Base-by-base conservation (phyloP, 2,113 vertebrate genomes). In the Notarius lentiginosus region DNA sequence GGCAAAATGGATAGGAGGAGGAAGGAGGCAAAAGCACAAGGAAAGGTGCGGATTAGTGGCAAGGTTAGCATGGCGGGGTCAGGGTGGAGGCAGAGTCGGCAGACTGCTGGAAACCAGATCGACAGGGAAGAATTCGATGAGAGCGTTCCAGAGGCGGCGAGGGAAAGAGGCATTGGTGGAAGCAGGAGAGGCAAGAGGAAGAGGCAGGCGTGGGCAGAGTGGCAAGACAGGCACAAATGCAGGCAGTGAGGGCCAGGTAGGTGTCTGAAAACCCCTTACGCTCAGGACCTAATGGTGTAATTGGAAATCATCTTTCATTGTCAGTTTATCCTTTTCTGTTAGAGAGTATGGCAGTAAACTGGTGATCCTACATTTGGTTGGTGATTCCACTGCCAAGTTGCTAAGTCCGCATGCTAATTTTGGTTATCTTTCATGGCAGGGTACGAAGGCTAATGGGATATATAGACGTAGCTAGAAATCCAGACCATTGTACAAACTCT, bases 61-160 rank as follows among this genome's bases (percentile, higher is more conserved):
- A 85, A 65, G 15, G 76, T 72, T 89, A 90, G 47, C 83, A 60
- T 90, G 88, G 90, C 84, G 41, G 0, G 94, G 93, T 53, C 90
- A 90, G 84, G 94, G 94, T 0, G 94, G 94, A n/a, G 95, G 94
- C 49, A 83, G 90, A 15, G 91, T 89, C 0, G 94, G 94, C 47
- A 92, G 93, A 87, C 91, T 61, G 55, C 47, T 94, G 86, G 92
- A 91, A 83, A 85, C 84, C 0, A 91, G 93, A 87, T 87, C 89
- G n/a, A 22, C 34, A 83, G 56, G 82, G 20, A 85, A 90, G 66
- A 89, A 75, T 34, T 9, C 85, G 1, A 22, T 68, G 15, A 91
- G 61, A 76, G 85, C 73, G 11, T 17, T 10, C 1, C 75, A 72
- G 77, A 91, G 83, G 58, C 88, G 56, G 63, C 87, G 79, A 86